Evolutionary conservation across 2,113 vertebrate genomes (phyloP).

Genomic region (Aramus guarauna): DNA sequence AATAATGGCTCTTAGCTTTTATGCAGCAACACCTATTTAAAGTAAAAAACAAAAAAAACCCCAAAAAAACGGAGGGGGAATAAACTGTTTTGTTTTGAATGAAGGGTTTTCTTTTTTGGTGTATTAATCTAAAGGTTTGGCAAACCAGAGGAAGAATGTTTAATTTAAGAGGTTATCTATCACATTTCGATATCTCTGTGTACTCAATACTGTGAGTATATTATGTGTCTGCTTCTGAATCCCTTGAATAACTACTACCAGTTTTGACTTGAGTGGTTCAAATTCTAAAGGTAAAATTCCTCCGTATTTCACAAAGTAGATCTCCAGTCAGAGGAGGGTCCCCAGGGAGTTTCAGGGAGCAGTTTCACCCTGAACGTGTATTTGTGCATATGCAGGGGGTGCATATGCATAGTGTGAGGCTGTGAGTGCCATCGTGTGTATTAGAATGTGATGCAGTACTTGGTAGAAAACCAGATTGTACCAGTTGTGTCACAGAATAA

Average conservation of each 20-base stretch:
- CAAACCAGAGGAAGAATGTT: neutral
- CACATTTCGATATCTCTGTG: rapidly evolving
- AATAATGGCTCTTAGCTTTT: neutral
- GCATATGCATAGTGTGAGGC: rapidly evolving
- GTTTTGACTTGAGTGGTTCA: neutral
- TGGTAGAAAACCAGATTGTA: neutral
- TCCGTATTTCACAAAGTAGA: neutral
- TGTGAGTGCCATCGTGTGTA: rapidly evolving
- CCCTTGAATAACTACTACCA: neutral
- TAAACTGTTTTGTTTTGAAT: neutral
- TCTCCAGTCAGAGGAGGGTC: neutral
- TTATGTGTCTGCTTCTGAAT: neutral
- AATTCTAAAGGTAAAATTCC: neutral
- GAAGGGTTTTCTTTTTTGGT: rapidly evolving
- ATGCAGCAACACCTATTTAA: neutral
- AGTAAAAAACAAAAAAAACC: neutral
- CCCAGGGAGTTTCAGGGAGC: neutral
- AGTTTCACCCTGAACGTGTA: rapidly evolving
- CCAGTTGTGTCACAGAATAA: neutral
- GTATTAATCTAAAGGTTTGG: neutral
- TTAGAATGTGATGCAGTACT: neutral
- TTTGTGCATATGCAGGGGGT: too few relatives aligned
- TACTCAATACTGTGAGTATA: neutral
- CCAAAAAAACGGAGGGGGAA: neutral
- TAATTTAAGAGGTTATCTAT: neutral